Evolutionary conservation across 2,888 invertebrate genomes (phyloP).

Genomic region (Dolichopus griseipennis): DNA sequence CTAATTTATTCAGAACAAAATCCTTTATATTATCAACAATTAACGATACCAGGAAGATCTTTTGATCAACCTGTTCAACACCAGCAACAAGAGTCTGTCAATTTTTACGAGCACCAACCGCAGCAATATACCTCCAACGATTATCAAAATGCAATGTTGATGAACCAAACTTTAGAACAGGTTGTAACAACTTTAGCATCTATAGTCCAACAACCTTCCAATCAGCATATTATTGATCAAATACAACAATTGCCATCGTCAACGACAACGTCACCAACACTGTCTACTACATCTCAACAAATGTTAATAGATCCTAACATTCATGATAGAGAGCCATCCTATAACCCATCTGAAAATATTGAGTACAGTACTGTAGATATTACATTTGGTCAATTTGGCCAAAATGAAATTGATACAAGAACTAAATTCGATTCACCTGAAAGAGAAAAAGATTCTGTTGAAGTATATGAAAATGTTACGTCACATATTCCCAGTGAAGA

Average conservation of each 20-base stretch:
- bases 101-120: conserved; percentile 15
- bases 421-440: conserved; percentile 21
- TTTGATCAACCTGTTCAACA: conserved; percentile 24
- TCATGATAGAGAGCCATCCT: conserved; percentile 26
- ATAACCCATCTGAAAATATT: not conserved
- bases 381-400: conserved; percentile 38
- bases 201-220: conserved; percentile 17
- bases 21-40: conserved; percentile 23
- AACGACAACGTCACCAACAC: not conserved
- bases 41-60: conserved; percentile 18
- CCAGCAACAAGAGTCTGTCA: conserved; percentile 14
- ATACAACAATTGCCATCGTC: not conserved
- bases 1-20: conserved; percentile 25
- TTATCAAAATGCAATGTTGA: conserved; percentile 16
- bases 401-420: conserved; percentile 34
- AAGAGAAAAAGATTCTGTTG: conserved; percentile 24
- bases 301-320: conserved; percentile 2
- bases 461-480: not conserved
- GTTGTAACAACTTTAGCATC: conserved; percentile 8
- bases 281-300: conserved; percentile 8
- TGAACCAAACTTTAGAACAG: conserved; percentile 13
- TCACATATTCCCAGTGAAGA: not conserved
- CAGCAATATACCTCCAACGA: conserved; percentile 21
- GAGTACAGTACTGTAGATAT: conserved; percentile 29
- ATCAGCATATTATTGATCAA: conserved; percentile 19